Evolutionary conservation across 1,140 invertebrate species (phyloP), one percentile per base, ranked within the genome.

Genomic region (Drosophila gunungcola): DNA sequence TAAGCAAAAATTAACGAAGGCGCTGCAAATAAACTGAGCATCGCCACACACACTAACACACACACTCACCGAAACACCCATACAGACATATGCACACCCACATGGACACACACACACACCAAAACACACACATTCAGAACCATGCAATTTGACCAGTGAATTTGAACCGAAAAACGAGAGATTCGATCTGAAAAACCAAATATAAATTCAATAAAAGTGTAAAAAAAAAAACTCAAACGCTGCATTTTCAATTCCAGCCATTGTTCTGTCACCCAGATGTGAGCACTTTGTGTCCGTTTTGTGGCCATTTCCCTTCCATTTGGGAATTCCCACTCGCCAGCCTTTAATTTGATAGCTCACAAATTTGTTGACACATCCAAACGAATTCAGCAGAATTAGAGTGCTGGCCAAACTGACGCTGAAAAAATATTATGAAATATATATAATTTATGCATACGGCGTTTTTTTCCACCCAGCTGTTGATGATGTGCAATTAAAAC

Each of bases 181-280:
- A 64, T 64, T 67, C 60, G 34, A 64, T 42, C 60, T 64, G 52
- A 34, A 63, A 74, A 62, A 64, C 52, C 34, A 78, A 76, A 62
- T 76, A 76, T 76, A 57, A 78, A 68, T 78, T 78, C 75, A 78
- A 78, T 78, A 76, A 76, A 78, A 56, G 73, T 78, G 75, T 78
- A 61, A 78, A 69, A 78, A 76, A 75, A 36, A 74, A 72, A 72
- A 70, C 38, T 29, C 38, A 58, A 73, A 21, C n/a, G 13, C 16
- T 54, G 70, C 32, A 55, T 74, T 62, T 74, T 49, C 34, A 43
- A 61, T 70, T 70, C 21, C 4, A 21, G 45, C 39, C 43, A 32
- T 32, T 13, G 4, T n/a, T 11, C 21, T 12, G 45, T 7, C 4
- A n/a, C 6, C 13, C 13, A 57, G 53, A 39, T 54, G 10, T 39